Percentiles rank a stretch among this genome's conserved stretches.
Conservation (phyloP, 2,113 vertebrate species). For the Saimiri boliviensis region DNA sequence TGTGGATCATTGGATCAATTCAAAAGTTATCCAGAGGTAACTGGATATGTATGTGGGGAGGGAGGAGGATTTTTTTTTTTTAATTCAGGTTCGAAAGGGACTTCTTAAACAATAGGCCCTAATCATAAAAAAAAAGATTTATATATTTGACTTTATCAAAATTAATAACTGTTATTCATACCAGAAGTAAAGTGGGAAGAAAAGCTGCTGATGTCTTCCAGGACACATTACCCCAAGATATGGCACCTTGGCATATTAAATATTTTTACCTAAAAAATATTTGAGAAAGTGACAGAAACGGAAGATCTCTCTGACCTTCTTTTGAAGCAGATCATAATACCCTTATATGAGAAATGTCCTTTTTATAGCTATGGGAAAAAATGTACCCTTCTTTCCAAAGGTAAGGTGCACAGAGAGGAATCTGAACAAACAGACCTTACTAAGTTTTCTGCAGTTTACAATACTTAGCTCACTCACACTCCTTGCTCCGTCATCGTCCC, state of each 20-base stretch:
- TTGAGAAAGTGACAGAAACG: not conserved
- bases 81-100: not conserved
- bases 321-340: not conserved
- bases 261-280: not conserved
- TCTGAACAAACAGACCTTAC: not conserved
- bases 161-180: not conserved
- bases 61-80: not conserved
- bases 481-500: too few species aligned
- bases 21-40: not conserved
- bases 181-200: not conserved
- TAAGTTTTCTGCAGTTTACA: not conserved
- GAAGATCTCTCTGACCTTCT: not conserved
- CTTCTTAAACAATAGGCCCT: not conserved
- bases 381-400: not conserved
- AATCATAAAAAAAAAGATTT: not conserved
- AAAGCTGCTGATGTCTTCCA: not conserved
- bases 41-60: not conserved
- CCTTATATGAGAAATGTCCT: not conserved
- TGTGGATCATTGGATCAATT: not conserved
- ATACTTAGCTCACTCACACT: not conserved
- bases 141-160: conserved; percentile 20
- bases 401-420: not conserved
- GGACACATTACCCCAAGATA: not conserved
- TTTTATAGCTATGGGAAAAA: not conserved
- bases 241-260: not conserved